These are phyloP conservation scores for Jacana jacana DNA, from an alignment of 2,113 vertebrate species.

Conservation along the genomic window DNA sequence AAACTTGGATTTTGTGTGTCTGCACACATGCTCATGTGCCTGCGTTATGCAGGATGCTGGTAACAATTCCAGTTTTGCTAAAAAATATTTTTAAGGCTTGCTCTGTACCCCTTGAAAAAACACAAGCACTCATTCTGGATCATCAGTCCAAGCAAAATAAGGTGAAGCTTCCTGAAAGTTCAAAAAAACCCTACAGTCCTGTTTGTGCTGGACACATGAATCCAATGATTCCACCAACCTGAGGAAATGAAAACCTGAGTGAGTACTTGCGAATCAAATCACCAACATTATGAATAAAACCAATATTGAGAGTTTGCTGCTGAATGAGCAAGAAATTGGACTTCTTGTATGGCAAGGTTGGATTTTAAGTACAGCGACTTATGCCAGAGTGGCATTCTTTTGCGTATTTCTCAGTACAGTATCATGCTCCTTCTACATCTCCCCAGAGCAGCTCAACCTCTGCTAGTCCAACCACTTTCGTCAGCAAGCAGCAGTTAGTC, in stretches of 20 bases:
- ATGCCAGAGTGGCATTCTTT: neutral
- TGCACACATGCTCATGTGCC: fast-evolving
- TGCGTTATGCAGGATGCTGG: neutral
- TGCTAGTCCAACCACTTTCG: neutral
- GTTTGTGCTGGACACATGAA: neutral
- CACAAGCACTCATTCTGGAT: neutral
- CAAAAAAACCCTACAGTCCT: neutral
- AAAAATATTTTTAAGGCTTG: neutral
- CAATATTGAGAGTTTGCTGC: neutral
- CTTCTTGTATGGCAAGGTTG: neutral
- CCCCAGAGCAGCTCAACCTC: neutral
- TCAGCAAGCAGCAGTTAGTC: neutral
- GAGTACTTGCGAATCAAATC: neutral
- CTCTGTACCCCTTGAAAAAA: neutral
- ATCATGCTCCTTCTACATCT: neutral
- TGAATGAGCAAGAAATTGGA: neutral
- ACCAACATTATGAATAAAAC: neutral
- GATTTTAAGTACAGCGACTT: neutral
- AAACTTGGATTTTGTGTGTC: neutral
- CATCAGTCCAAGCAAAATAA: neutral
- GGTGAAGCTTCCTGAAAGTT: neutral
- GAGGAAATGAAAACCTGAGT: neutral
- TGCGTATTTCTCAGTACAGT: fast-evolving
- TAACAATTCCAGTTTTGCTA: neutral
- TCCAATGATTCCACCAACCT: neutral